Evolutionary conservation across 1,140 invertebrate species (phyloP).

Genomic region (Cyclina sinensis): DNA sequence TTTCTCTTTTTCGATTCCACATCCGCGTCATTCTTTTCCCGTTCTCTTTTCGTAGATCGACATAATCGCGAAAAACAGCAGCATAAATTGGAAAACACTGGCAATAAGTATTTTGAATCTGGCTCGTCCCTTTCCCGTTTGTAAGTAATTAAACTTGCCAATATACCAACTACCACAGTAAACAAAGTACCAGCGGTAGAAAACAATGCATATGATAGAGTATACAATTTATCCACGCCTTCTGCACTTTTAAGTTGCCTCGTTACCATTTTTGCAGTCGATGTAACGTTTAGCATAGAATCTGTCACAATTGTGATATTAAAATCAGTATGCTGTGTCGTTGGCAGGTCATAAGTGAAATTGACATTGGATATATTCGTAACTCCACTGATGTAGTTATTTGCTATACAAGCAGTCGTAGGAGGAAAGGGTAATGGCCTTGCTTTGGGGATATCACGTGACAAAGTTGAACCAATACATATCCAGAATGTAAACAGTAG

Average conservation of each 20-base stretch:
- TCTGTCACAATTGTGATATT: too few species aligned
- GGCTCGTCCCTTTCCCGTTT: conserved; percentile 22
- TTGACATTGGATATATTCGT: neutral
- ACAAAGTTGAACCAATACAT: conserved; percentile 46
- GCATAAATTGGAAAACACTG: conserved; percentile 2
- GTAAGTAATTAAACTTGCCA: conserved; percentile 37
- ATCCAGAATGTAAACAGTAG: conserved; percentile 54
- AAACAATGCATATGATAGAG: conserved; percentile 52
- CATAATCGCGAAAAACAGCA: conserved; percentile 21
- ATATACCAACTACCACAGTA: conserved; percentile 34
- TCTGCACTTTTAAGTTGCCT: neutral
- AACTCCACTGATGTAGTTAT: neutral
- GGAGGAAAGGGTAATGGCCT: conserved; percentile 35
- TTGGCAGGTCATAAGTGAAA: neutral
- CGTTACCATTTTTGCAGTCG: neutral
- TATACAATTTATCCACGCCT: conserved; percentile 35
- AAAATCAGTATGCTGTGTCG: neutral
- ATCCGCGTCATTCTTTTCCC: neutral
- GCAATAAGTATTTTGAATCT: conserved; percentile 32
- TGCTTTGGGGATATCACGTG: conserved; percentile 12
- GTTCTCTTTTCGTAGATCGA: neutral
- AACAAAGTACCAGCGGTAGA: conserved; percentile 45
- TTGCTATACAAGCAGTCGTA: neutral
- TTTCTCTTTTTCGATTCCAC: neutral
- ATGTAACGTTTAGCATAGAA: neutral